Base-by-base conservation (phyloP, 2,888 invertebrate species). In the Pecten maximus region DNA sequence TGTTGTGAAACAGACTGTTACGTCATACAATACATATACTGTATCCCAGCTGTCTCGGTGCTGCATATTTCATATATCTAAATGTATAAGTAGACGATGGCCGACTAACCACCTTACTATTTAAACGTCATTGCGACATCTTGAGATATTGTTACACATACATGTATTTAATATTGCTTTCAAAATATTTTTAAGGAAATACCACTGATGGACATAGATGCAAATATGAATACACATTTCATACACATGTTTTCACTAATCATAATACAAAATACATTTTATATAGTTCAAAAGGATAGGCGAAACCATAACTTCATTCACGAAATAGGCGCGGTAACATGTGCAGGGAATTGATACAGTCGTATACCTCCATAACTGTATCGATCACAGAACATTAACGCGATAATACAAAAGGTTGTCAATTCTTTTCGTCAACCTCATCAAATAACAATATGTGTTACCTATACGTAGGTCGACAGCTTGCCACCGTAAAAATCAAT, bases 361-460 rank as follows among this genome's bases (percentile, higher is more conserved):
- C 60, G 28, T 74, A 74, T 28, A 19, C 23, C 74, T 3, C 74
- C 35, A 74, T 74, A 35, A 35, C 74, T 8, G 15, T 74, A 74
- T 74, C 15, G 74, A 74, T 74, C 74, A 74, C 4, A 35, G 35
- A 0, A 10, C 35, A 12, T 74, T 35, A 35, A 28, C 28, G 10
- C 8, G 74, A 28, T 74, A 28, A 74, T 74, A 35, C 74, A 35
- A 74, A 74, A 35, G 74, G 35, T 74, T 10, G 74, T 10, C 74
- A 28, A 28, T 19, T 74, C 6, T 35, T 74, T 35, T 74, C 35
- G 19, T 6, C 74, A 35, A 74, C 35, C 35, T 35, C 28, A 74
- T 74, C 74, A 74, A 74, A 74, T 35, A 74, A 74, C 74, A 74
- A 28, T 74, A 28, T 28, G 28, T 35, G 74, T 74, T 74, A 74